Evolutionary conservation across 2,113 vertebrate species (phyloP).

Genomic region (Oryzias curvinotus): DNA sequence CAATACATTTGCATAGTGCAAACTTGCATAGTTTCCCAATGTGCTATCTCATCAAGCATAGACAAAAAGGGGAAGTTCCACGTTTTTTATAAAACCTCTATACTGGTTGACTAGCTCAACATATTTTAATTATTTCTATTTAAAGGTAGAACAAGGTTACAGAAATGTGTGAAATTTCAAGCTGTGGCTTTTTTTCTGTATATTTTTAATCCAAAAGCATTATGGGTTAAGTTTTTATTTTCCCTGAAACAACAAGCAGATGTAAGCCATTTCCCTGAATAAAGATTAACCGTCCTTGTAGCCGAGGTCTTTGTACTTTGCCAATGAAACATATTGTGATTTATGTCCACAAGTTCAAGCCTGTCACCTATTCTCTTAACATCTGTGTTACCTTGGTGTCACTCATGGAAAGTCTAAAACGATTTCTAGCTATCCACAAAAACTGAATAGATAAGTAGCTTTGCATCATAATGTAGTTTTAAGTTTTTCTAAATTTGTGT

Average conservation of each 20-base stretch:
- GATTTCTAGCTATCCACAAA: no score
- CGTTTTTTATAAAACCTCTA: background rate
- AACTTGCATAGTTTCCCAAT: slow-evolving; percentile 33
- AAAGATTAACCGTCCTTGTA: slow-evolving; percentile 50
- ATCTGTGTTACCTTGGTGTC: background rate
- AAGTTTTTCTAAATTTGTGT: no score
- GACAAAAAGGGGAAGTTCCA: slow-evolving; percentile 41
- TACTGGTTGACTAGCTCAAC: background rate
- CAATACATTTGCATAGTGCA: slow-evolving; percentile 39
- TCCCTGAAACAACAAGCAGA: slow-evolving; percentile 14
- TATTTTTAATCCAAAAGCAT: no score
- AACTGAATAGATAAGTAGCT: no score
- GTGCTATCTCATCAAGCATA: slow-evolving; percentile 32
- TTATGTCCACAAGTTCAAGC: background rate
- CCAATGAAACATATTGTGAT: background rate
- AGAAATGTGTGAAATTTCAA: no score
- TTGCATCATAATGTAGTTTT: no score
- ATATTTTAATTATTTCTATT: background rate
- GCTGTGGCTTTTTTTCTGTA: no score
- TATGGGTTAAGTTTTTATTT: no score
- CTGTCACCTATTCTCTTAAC: background rate
- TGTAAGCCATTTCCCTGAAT: slow-evolving; percentile 49
- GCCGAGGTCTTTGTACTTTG: slow-evolving; percentile 43
- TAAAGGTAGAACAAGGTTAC: no score
- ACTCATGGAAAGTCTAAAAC: no score